These are phyloP conservation scores for Drosophila funebris DNA, from an alignment of 1,140 invertebrate species.

Conservation along the genomic window DNA sequence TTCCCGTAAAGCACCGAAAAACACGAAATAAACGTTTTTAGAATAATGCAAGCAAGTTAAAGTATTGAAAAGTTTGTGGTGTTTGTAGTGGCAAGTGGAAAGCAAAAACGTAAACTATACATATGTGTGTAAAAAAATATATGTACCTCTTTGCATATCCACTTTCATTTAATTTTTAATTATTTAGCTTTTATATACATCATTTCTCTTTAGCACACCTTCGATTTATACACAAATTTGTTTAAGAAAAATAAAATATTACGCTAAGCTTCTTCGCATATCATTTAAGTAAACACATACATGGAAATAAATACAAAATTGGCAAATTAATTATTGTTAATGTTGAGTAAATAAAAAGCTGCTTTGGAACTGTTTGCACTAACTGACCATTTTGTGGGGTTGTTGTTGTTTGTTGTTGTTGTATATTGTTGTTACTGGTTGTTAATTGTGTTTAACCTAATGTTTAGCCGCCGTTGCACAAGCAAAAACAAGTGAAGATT, in stretches of 20 bases:
- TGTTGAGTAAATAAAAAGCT: constrained; percentile 49
- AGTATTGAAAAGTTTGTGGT: constrained; percentile 4
- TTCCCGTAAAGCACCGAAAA: constrained; percentile 48
- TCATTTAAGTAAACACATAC: constrained; percentile 49
- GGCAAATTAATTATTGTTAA: constrained; percentile 50
- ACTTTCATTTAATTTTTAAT: background rate
- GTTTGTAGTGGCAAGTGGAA: constrained; percentile 33
- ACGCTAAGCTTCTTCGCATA: constrained; percentile 12
- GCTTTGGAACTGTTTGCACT: constrained; percentile 56
- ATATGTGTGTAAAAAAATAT: constrained; percentile 71
- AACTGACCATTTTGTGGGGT: constrained; percentile 39
- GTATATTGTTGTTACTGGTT: constrained; percentile 9
- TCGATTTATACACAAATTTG: constrained; percentile 34
- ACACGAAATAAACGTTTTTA: constrained; percentile 12
- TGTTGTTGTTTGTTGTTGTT: constrained; percentile 8
- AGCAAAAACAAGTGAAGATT: constrained; percentile 59
- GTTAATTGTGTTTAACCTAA: constrained; percentile 8
- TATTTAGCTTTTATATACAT: constrained; percentile 6
- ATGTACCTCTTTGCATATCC: constrained; percentile 35
- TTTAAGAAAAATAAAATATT: constrained; percentile 37
- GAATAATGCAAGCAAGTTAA: constrained; percentile 17
- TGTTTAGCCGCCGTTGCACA: constrained; percentile 30
- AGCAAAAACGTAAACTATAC: constrained; percentile 64
- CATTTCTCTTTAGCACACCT: constrained; percentile 14
- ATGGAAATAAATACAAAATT: constrained; percentile 75